Evolutionary conservation across 2,797 vertebrate genomes (phyloP).

Genomic region (Mormyrops boulengeri): DNA sequence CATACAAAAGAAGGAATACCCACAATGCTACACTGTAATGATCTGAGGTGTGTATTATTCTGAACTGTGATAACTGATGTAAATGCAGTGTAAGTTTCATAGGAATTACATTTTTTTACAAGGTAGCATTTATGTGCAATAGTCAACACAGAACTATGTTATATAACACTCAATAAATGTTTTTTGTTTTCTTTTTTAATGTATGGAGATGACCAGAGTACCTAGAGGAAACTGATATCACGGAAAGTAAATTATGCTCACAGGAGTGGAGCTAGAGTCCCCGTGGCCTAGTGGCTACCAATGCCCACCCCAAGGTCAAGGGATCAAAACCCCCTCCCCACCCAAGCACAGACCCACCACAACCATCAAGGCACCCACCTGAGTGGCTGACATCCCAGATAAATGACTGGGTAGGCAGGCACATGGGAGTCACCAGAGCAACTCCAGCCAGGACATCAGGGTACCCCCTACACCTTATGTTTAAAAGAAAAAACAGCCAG

Average conservation of each 20-base stretch:
- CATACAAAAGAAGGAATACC: not conserved
- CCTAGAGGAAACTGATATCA: not conserved
- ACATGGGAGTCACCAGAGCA: no score
- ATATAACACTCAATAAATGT: not conserved
- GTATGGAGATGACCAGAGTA: not conserved
- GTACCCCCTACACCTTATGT: no score
- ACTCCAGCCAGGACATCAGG: no score
- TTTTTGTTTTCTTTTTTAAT: not conserved
- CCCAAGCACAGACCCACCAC: no score
- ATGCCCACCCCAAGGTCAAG: no score
- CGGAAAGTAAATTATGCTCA: not conserved
- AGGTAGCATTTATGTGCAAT: not conserved
- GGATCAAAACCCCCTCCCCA: no score
- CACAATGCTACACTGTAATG: not conserved
- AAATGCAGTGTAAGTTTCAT: not conserved
- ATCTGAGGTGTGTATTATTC: not conserved
- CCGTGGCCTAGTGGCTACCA: no score
- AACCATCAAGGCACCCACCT: no score
- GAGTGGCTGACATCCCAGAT: no score
- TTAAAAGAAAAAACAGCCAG: no score
- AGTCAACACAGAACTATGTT: not conserved
- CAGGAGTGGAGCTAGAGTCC: not conserved
- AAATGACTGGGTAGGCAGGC: no score
- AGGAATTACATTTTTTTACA: not conserved
- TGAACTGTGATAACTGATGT: not conserved